Evolutionary conservation across 1,140 invertebrate species (phyloP).

Genomic region (Trichogramma pretiosum): DNA sequence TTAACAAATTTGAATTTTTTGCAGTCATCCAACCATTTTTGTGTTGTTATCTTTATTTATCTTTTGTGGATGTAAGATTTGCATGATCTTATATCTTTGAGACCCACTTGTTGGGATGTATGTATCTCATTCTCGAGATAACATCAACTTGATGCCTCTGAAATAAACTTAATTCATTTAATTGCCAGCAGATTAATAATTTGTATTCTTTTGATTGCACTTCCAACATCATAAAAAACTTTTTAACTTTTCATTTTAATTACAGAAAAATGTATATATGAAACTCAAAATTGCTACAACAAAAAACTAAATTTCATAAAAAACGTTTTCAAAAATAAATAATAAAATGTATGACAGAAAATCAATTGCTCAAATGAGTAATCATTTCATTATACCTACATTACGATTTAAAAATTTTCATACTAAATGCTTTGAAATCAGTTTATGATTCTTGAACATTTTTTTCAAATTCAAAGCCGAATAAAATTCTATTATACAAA

Average conservation of each 20-base stretch:
- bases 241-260: too few species aligned
- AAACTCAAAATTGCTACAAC: slow-evolving; percentile 13
- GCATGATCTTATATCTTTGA: too few species aligned
- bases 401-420: slow-evolving; percentile 2
- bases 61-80: too few species aligned
- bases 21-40: too few species aligned
- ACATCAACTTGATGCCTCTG: slow-evolving; percentile 37
- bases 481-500: too few species aligned
- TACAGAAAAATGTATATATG: too few species aligned
- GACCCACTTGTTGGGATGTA: slow-evolving; percentile 34
- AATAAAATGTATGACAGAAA: slow-evolving; percentile 12
- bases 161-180: slow-evolving; percentile 36
- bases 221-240: background rate
- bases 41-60: too few species aligned
- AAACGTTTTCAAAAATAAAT: slow-evolving; percentile 15
- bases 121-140: slow-evolving; percentile 33
- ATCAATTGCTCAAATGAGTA: slow-evolving; percentile 1
- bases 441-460: too few species aligned
- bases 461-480: too few species aligned
- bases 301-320: slow-evolving; percentile 3
- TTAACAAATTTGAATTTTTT: too few species aligned
- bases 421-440: slow-evolving; percentile 11
- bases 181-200: slow-evolving; percentile 7
- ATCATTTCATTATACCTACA: background rate
- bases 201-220: background rate